Evolutionary conservation across 2,113 vertebrate genomes (phyloP), one percentile per base, ranked within the genome.

Genomic region (Typhlomys cinereus): DNA sequence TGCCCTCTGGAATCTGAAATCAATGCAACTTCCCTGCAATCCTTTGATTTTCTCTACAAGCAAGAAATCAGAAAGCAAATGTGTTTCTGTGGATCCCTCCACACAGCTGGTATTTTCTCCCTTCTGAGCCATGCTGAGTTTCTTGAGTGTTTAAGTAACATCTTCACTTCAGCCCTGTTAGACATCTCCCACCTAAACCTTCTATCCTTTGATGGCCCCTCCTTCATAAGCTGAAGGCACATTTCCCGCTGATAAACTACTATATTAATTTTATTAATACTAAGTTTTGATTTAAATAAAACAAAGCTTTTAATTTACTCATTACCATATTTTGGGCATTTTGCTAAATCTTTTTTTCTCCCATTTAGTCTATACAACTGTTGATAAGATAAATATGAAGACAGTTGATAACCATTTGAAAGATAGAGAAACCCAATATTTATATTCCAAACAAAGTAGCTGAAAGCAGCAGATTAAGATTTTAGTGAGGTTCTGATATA

Each of bases 231-330:
- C 25, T 44, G 6, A 69, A 66, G 64, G 73, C 46, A 54, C 25
- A 62, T 39, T 34, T 75, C 14, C 57, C 64, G 73, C 50, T 57
- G 46, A 39, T 66, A 27, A 59, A 57, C 39, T 52, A 17, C 41
- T 54, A 1, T 15, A 34, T 39, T 88, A 44, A 64, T 50, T 64
- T 10, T 2, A 80, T 64, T 79, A 70, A n/a, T n/a, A n/a, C n/a
- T 80, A 75, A 36, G 36, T 66, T 59, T 29, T 1, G 39, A 71
- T 92, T 75, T 27, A 78, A 93, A 67, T 18, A 84, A 86, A 80
- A 69, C 48, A 74, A 52, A 44, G 57, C 10, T 61, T 39, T 66
- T 50, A 50, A 14, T 78, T 91, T 86, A 78, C 5, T 1, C 57
- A 39, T 85, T 46, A 82, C 13, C 75, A 4, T 57, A 41, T 70